Conservation (phyloP, 2,888 invertebrate genomes). For the Blera fallax region DNA sequence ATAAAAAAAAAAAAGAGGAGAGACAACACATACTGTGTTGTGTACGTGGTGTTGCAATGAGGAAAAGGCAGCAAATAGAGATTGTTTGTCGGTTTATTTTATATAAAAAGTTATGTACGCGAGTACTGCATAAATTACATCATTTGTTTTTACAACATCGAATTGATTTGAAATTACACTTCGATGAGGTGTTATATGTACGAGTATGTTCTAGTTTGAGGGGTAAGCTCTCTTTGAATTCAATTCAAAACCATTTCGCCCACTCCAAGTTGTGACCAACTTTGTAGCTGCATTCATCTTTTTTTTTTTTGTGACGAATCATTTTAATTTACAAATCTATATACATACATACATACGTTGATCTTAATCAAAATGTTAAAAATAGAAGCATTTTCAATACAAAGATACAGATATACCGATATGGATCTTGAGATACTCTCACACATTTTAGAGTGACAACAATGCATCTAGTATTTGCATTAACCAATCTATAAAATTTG, state of each 20-base stretch:
- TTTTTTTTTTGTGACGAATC: conserved; percentile 29
- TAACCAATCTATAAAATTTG: conserved; percentile 35
- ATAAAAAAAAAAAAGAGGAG: not conserved
- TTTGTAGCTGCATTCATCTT: conserved; percentile 17
- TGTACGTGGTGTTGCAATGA: conserved; percentile 39
- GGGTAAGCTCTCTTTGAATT: not conserved
- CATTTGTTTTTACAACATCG: conserved; percentile 12
- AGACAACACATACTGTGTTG: not conserved
- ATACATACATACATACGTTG: not conserved
- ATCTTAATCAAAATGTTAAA: conserved; percentile 32
- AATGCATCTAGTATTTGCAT: conserved; percentile 36
- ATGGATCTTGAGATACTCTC: not conserved
- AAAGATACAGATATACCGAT: not conserved
- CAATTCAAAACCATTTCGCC: conserved; percentile 7
- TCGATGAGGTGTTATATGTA: not conserved
- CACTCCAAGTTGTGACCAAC: conserved; percentile 7
- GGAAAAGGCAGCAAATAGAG: conserved; percentile 47
- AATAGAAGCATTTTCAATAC: conserved; percentile 30
- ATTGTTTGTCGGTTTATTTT: conserved; percentile 35
- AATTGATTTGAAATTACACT: conserved; percentile 3
- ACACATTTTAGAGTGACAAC: conserved; percentile 18
- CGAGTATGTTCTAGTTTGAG: not conserved
- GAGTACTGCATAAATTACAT: conserved; percentile 55
- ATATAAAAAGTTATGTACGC: conserved; percentile 9
- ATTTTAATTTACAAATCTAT: not conserved